Evolutionary conservation across 2,888 invertebrate genomes (phyloP), one percentile per base, ranked within the genome.

Genomic region (Scrobipalpa costella): DNA sequence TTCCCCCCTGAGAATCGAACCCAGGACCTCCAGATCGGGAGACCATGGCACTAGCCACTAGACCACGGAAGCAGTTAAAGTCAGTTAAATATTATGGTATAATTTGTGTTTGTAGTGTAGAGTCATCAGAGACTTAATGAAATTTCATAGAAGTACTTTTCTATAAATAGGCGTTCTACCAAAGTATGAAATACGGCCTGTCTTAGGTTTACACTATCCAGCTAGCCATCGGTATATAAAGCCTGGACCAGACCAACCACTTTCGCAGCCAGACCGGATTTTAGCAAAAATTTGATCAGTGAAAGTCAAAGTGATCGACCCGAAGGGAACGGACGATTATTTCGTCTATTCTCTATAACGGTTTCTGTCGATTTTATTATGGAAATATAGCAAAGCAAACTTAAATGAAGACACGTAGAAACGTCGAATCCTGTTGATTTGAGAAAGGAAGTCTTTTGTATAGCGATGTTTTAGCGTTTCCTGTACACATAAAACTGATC

Each of bases 211-310:
- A 61, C 50, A 65, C n/a, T 47, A 36, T 64, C 66, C 67, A 64
- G 55, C 63, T 64, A 66, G 47, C 64, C 61, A 64, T 40, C 64
- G 63, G 61, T 60, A 60, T 63, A 63, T 57, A 19, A 72, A 71
- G 69, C 69, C 71, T 71, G 71, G 76, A 80, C 85, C 83, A 79
- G 82, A 80, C 83, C 78, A 80, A 88, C 90, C 85, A 88, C 90
- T 91, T 91, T 91, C 90, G 89, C 90, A 77, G 81, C 77, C 84
- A 81, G 86, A 88, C 90, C 89, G 89, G 90, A 85, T 89, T 89
- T 89, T 87, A 88, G 89, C 87, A 89, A 90, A 90, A 90, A 89
- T 90, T 89, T 90, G 84, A 90, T 85, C 90, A 90, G 90, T 87
- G 90, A 91, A 91, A 91, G 90, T 88, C 78, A 79, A 80, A 75